Conservation (phyloP, 2,113 vertebrate genomes). For the Campylomormyrus numenius region DNA sequence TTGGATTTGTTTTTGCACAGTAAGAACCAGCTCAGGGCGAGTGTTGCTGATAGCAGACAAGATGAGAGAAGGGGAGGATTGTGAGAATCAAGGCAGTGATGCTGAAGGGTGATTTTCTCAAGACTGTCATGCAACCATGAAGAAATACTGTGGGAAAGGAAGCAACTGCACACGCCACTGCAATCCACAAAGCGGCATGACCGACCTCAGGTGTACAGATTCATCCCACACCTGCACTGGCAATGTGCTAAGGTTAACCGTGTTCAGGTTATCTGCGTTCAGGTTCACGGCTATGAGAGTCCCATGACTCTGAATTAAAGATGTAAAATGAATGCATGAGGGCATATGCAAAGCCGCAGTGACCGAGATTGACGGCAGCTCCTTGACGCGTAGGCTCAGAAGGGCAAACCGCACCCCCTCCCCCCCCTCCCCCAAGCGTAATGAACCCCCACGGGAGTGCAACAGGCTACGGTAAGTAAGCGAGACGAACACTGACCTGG, state of each 20-base stretch:
- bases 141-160: not conserved
- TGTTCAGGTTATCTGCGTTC: not conserved
- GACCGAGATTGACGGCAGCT: not conserved
- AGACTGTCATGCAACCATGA: not conserved
- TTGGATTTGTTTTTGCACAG: conserved; percentile 3
- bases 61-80: not conserved
- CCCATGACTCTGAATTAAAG: not conserved
- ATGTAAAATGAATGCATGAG: not conserved
- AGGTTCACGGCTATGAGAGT: not conserved
- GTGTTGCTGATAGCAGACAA: not conserved
- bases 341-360: not conserved
- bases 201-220: not conserved
- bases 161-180: not conserved
- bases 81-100: not conserved
- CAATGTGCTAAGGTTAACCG: not conserved
- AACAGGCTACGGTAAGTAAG: not conserved
- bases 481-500: not conserved
- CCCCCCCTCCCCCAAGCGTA: not conserved
- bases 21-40: not conserved
- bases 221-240: not conserved
- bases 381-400: too few species aligned
- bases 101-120: not conserved
- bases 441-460: not conserved
- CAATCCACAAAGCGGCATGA: not conserved
- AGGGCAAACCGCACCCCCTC: not conserved